Conservation (phyloP, 2,888 invertebrate species). For the Lycophotia porphyrea region DNA sequence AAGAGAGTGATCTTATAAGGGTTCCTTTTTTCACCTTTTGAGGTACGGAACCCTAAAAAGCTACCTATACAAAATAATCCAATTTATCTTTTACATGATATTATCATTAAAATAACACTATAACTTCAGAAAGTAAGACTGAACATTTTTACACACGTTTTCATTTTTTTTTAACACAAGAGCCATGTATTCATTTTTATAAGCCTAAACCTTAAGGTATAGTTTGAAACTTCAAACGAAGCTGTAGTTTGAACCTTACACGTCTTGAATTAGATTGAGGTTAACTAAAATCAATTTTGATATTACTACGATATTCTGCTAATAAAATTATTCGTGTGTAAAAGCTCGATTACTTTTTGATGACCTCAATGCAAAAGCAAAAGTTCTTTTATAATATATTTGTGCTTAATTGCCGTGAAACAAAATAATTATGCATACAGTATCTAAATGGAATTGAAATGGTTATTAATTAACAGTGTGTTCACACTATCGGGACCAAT, state of each 20-base stretch:
- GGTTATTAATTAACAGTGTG: constrained; percentile 57
- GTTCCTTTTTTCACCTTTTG: no score
- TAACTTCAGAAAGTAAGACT: not conserved
- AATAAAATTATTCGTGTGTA: constrained; percentile 6
- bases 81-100: not conserved
- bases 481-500: constrained; percentile 47
- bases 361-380: constrained; percentile 35
- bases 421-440: constrained; percentile 36
- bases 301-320: not conserved
- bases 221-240: not conserved
- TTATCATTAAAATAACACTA: not conserved
- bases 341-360: constrained; percentile 5
- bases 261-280: not conserved
- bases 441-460: constrained; percentile 39
- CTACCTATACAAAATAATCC: no score
- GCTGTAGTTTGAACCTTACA: not conserved
- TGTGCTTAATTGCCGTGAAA: constrained; percentile 41
- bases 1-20: no score
- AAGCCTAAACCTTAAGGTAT: not conserved
- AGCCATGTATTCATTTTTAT: no score
- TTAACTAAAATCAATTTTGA: constrained; percentile 5
- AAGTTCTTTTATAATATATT: not conserved
- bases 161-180: no score
- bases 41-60: no score
- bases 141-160: no score